These are phyloP conservation scores for Hypena proboscidalis DNA, from an alignment of 2,888 invertebrate genomes.

Conservation along the genomic window DNA sequence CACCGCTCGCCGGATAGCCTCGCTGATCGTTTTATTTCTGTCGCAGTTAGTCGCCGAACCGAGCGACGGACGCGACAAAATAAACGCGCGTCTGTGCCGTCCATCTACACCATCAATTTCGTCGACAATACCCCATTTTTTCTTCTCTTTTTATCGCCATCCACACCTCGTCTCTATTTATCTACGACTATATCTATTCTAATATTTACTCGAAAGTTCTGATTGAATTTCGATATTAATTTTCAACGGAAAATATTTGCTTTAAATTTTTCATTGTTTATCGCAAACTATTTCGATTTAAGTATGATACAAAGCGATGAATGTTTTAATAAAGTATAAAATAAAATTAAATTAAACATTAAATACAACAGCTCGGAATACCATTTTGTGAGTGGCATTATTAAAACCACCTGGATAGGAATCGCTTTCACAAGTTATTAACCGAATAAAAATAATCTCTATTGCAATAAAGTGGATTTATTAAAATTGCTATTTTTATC, in stretches of 20 bases:
- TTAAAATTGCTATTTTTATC: constrained; percentile 1
- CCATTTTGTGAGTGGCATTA: too few species aligned
- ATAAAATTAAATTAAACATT: too few species aligned
- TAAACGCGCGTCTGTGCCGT: constrained; percentile 19
- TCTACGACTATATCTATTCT: constrained; percentile 1
- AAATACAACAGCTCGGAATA: too few species aligned
- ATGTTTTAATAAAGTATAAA: too few species aligned
- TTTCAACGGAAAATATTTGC: constrained; percentile 14
- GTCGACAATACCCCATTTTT: constrained; percentile 12
- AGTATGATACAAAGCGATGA: constrained; percentile 5
- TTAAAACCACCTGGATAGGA: not conserved
- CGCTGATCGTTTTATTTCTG: constrained; percentile 28
- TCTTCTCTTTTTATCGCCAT: constrained; percentile 23
- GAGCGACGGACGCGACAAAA: constrained; percentile 14
- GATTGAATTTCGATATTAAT: constrained; percentile 33
- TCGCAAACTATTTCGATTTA: constrained; percentile 13
- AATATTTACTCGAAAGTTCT: constrained; percentile 17
- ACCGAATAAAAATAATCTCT: constrained; percentile 1
- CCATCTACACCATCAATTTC: constrained; percentile 16
- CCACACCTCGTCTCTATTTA: constrained; percentile 19
- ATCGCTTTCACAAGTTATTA: not conserved
- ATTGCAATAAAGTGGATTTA: constrained; percentile 2
- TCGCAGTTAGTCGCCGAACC: constrained; percentile 21
- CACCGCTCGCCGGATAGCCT: constrained; percentile 13
- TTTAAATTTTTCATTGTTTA: constrained; percentile 11